Percentiles rank a stretch among this genome's conserved stretches.
phyloP scores from a whole-genome alignment of 2,888 invertebrate genomes.

The Rotaria socialis region DNA sequence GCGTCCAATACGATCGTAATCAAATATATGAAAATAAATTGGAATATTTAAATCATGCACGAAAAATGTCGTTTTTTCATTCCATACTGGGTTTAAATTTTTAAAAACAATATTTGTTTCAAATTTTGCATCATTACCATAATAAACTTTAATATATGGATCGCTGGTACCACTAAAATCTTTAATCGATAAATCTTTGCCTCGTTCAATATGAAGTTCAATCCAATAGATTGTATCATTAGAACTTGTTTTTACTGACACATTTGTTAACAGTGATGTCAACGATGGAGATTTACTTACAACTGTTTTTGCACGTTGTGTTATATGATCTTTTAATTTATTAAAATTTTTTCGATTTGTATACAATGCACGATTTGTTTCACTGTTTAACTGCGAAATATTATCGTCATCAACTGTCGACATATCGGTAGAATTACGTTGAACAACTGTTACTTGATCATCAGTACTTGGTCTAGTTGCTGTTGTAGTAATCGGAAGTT shows the following conservation, averaged over 20 bases:
- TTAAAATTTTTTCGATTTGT: neutral
- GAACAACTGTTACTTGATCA: neutral
- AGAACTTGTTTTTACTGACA: neutral
- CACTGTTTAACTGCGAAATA: neutral
- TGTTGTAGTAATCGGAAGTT: neutral
- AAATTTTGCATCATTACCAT: slow-evolving; percentile 79
- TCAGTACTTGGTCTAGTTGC: neutral
- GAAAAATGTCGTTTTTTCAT: slow-evolving; percentile 87
- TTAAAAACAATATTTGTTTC: slow-evolving; percentile 76
- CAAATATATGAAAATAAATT: slow-evolving; percentile 69
- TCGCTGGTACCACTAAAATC: slow-evolving; percentile 82
- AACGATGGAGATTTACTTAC: neutral
- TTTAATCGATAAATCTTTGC: slow-evolving; percentile 76
- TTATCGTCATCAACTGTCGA: neutral
- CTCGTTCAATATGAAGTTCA: slow-evolving; percentile 55
- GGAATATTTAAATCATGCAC: slow-evolving; percentile 70
- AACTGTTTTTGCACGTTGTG: neutral
- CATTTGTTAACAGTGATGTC: neutral
- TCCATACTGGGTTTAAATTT: slow-evolving; percentile 94
- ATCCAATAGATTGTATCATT: neutral
- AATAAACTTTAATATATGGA: slow-evolving; percentile 90
- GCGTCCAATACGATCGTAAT: slow-evolving; percentile 88
- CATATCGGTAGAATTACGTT: neutral
- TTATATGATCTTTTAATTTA: neutral
- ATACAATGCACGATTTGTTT: neutral